A percentile compares a stretch with the other conserved stretches of the same genome.
phyloP scores from a whole-genome alignment of 2,888 invertebrate genomes.

The Opisthograptis luteolata region DNA sequence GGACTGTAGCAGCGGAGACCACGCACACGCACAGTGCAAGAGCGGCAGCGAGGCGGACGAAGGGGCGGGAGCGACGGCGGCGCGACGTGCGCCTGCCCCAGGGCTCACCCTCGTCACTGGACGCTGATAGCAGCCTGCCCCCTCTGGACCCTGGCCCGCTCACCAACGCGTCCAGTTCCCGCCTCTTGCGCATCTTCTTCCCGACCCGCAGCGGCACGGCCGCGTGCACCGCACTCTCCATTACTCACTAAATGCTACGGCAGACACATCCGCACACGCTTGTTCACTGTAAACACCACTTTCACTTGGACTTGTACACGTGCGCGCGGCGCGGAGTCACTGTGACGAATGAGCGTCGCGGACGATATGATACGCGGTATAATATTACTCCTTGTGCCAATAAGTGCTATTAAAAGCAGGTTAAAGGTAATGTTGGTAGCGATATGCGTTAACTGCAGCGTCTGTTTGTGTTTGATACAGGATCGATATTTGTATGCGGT shows the following conservation, averaged over 20 bases:
- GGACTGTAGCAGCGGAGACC: constrained; percentile 86
- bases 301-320: constrained; percentile 51
- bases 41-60: constrained; percentile 85
- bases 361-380: constrained; percentile 38
- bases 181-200: constrained; percentile 91
- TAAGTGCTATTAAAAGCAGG: constrained; percentile 37
- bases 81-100: constrained; percentile 69
- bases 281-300: constrained; percentile 41
- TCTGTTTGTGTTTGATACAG: constrained; percentile 33
- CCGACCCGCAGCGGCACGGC: constrained; percentile 86
- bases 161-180: constrained; percentile 90
- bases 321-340: constrained; percentile 50
- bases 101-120: constrained; percentile 84
- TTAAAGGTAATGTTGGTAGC: constrained; percentile 34
- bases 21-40: constrained; percentile 86
- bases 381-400: constrained; percentile 17
- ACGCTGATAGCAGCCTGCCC: constrained; percentile 86
- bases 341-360: constrained; percentile 58
- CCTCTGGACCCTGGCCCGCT: constrained; percentile 77
- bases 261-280: constrained; percentile 64
- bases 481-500: constrained; percentile 5
- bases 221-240: constrained; percentile 85
- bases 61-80: constrained; percentile 75
- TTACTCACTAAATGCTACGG: constrained; percentile 67
- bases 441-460: constrained; percentile 23